Evolutionary conservation across 2,888 invertebrate species (phyloP), one percentile per base, ranked within the genome.

Genomic region (Macrosiphum euphorbiae): DNA sequence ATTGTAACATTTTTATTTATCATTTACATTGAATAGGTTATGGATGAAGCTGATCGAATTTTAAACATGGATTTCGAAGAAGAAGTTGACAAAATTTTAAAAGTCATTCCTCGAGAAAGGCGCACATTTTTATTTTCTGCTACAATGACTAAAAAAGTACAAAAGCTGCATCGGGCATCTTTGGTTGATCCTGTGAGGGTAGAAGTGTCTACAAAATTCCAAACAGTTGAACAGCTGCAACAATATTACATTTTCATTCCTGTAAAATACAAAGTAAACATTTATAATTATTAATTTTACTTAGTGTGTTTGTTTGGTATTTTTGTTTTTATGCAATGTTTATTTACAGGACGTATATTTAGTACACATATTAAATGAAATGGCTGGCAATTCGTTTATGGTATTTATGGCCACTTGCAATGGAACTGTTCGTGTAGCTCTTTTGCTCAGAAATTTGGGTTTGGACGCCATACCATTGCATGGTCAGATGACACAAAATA

Each of bases 41-140:
- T 99, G 99, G 99, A 99, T 95, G 99, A 99, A 97, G 99, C 99
- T 0, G 99, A 99, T 96, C 97, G 99, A 95, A 99, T 99, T 95
- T 96, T 99, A 7, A 99, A 99, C 96, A 99, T 99, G 99, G 99
- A 99, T 96, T 99, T 99, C 95, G 99, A 99, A 96, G 97, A 98
- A 26, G 99, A 99, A 96, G 97, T 99, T 0, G 99, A 99, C 96
- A 99, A 99, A 96, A 99, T 99, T 94, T 96, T 99, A 4, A 97
- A 98, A 95, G 98, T 97, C 0, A 97, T 99, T 94, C 99, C 99
- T 0, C 97, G 98, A 55, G 99, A 99, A 95, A 97, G 99, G 8
- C 96, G 97, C 94, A 99, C 99, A 0, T 98, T 98, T 95, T 96
- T 99, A 28, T 99, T 99, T 96, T 99, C 99, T 0, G 99, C 99